Base-by-base conservation (phyloP, 2,113 vertebrate species). In the Odocoileus hemionus region DNA sequence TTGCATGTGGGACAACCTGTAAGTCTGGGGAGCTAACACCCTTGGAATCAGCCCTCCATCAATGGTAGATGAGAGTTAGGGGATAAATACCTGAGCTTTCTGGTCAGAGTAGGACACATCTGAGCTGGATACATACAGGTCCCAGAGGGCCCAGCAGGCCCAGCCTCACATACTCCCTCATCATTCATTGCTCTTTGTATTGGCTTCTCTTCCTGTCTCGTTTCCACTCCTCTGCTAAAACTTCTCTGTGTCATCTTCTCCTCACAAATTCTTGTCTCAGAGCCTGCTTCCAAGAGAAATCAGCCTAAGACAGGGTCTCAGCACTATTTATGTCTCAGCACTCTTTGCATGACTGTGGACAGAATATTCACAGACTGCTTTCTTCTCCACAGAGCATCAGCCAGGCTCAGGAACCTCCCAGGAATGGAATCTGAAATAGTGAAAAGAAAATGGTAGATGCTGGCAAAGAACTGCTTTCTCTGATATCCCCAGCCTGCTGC, bases 381-480 rank as follows among this genome's bases (percentile, higher is more conserved):
- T 92, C 54, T 86, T 67, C 54, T 47, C 58, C 21, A 21, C 39
- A 55, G 7, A 93, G 33, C 6, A 30, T 6, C 14, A 26, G 26
- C 45, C 25, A 78, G 82, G 76, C 23, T 90, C 50, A 86, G 64
- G 64, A 78, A 14, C 26, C 52, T 92, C 47, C 54, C 57, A 19
- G 52, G 82, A 91, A 47, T 50, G 9, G 54, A 79, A 26, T 96
- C 7, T 47, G 25, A 96, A 45, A 33, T 6, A 23, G 47, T 89
- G 47, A 74, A 96, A 86, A 95, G 67, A 45, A 94, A 90, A 43
- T 21, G 28, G 61, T 36, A 23, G 67, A 85, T 89, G 43, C 45
- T 89, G 94, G 90, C 89, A 70, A 76, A 96, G 92, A 94, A 23
- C 43, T 36, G 11, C 58, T 93, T 82, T 95, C 85, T 83, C 61